These are phyloP conservation scores for Thalassaphorura encarpata DNA, from an alignment of 1,140 invertebrate species.

Conservation along the genomic window DNA sequence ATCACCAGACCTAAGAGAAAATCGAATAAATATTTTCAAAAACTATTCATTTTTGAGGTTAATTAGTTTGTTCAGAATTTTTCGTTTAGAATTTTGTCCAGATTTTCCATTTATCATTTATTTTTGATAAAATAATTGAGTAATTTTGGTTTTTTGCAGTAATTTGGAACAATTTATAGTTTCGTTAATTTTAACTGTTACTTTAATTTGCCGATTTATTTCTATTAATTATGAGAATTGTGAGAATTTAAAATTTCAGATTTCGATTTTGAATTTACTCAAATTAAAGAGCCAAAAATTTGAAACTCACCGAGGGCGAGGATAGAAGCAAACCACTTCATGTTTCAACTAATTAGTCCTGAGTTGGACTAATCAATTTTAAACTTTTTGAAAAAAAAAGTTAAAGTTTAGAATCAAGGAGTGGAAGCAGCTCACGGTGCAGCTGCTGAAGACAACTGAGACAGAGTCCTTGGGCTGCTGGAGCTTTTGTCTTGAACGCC, in stretches of 20 bases:
- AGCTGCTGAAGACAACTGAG: constrained; percentile 18
- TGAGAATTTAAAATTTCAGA: constrained; percentile 8
- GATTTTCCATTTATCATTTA: not conserved
- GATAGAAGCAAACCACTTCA: constrained; percentile 21
- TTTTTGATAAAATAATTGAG: no score
- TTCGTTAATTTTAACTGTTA: no score
- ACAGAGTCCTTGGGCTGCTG: not conserved
- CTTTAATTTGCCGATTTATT: no score
- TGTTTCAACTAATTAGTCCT: constrained; percentile 14
- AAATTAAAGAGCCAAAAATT: constrained; percentile 3
- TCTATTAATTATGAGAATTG: no score
- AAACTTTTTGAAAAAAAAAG: not conserved
- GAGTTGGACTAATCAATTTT: not conserved
- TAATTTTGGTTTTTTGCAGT: no score
- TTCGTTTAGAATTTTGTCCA: not conserved
- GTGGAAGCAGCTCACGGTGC: constrained; percentile 7
- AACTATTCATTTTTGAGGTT: no score
- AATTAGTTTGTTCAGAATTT: no score
- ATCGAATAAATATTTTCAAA: no score
- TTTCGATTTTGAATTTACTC: constrained; percentile 4
- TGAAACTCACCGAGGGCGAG: constrained; percentile 23
- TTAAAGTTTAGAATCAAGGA: not conserved
- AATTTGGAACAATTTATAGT: no score
- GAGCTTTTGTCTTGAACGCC: constrained; percentile 7
- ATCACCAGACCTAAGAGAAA: not conserved